Base-by-base conservation (phyloP, 2,797 vertebrate genomes). In the Falco concolor region DNA sequence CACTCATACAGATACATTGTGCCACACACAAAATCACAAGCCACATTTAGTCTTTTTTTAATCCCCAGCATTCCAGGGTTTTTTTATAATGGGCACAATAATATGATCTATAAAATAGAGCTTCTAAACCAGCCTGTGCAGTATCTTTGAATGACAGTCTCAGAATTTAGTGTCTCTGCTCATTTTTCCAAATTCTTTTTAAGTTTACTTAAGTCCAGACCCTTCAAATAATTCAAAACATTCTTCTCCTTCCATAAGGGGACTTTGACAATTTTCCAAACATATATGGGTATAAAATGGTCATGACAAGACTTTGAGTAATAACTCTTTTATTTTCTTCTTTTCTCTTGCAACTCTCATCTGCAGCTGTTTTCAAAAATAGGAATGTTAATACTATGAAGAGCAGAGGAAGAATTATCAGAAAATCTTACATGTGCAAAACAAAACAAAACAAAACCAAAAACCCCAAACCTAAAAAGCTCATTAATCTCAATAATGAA, bases 151-250 rank as follows among this genome's bases (percentile, higher is more conserved):
- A 75, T 1, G 3, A 22, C 0, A 0, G 23, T 54, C 32, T 45
- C 49, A 76, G 34, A 88, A 83, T 83, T 75, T 30, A 88, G 50
- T 47, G 30, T 84, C 49, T 75, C 67, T 78, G 40, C 57, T 76
- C 36, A 52, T 73, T 84, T 92, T 85, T 70, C 18, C 49, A 24
- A 63, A 76, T 79, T 90, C 34, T 86, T 88, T 82, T 79, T 40
- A 72, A 70, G 80, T 82, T 76, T 85, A 40, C 53, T 65, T 45
- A 75, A 67, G 72, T 57, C 34, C 59, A 80, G 72, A 79, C 40
- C 36, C 50, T 89, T 85, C 77, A 86, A 83, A 86, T 90, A 79
- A 94, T 88, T 93, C 36, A 79, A 90, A 94, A 80, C 44, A 44
- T 80, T 77, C 27, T 70, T 85, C 34, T 90, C 85, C 42, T 86